phyloP scores from a whole-genome alignment of 2,888 invertebrate genomes.

The Agelastica alni region DNA sequence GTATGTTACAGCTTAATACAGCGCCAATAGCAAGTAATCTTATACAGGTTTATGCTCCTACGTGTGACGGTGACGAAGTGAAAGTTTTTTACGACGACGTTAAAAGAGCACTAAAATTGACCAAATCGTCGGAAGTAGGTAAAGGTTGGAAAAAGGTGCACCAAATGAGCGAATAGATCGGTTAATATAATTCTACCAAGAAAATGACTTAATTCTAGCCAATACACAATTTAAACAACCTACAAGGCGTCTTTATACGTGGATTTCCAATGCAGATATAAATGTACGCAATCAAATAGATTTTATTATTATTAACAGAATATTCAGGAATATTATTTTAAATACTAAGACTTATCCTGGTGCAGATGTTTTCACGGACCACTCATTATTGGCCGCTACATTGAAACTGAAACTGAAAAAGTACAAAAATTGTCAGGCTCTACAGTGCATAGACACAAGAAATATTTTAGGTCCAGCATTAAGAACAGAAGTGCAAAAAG shows the following conservation, averaged over 20 bases:
- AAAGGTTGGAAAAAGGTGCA: neutral
- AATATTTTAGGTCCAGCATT: neutral
- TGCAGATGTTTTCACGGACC: neutral
- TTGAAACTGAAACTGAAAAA: neutral
- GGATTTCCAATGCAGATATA: slow-evolving; percentile 2
- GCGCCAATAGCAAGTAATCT: too few species aligned
- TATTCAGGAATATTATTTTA: neutral
- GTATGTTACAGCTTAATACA: too few species aligned
- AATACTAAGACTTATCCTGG: neutral
- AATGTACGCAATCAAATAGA: slow-evolving; percentile 1
- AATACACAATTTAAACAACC: too few species aligned
- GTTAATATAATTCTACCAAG: neutral
- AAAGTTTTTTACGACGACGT: neutral
- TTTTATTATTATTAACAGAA: too few species aligned
- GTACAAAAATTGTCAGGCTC: neutral
- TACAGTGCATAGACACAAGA: neutral
- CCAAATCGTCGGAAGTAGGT: neutral
- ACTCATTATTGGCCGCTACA: neutral
- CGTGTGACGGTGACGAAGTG: too few species aligned
- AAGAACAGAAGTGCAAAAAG: too few species aligned
- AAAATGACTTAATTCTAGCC: too few species aligned
- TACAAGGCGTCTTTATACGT: neutral
- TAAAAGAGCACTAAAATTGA: slow-evolving; percentile 3
- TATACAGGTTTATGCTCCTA: too few species aligned
- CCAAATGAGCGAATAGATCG: too few species aligned